phyloP scores from a whole-genome alignment of 2,888 invertebrate genomes.

The Thereva unica region DNA sequence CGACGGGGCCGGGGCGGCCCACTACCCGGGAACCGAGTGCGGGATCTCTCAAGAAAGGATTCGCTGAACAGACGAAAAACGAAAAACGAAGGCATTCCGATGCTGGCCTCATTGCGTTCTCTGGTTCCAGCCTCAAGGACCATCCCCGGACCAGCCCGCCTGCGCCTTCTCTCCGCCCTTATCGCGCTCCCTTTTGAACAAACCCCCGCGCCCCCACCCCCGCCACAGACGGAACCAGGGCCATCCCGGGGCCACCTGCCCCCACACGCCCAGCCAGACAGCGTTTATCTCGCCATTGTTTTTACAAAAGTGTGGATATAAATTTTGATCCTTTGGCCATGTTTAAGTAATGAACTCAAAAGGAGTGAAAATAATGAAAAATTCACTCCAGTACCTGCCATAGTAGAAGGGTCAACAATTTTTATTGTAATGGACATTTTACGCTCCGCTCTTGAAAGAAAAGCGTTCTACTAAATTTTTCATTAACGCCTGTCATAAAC shows the following conservation, averaged over 20 bases:
- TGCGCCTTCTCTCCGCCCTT: no score
- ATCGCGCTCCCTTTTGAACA: no score
- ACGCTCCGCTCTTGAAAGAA: slow-evolving; percentile 3
- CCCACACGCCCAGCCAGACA: background rate
- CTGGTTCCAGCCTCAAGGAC: background rate
- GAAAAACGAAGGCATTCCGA: slow-evolving; percentile 3
- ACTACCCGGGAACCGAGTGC: slow-evolving; percentile 16
- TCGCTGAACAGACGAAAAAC: slow-evolving; percentile 1
- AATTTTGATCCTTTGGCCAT: slow-evolving; percentile 31
- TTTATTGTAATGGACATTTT: slow-evolving; percentile 31
- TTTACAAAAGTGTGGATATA: slow-evolving; percentile 29
- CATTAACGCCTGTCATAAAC: slow-evolving; percentile 29
- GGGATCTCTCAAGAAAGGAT: slow-evolving; percentile 24
- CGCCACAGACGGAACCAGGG: no score
- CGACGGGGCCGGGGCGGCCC: background rate
- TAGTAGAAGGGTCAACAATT: slow-evolving; percentile 21
- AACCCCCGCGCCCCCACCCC: no score
- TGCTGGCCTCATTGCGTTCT: slow-evolving; percentile 14
- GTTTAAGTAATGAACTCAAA: slow-evolving; percentile 33
- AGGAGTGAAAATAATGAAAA: slow-evolving; percentile 32
- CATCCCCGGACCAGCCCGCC: background rate
- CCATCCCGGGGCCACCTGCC: background rate
- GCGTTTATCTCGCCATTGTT: slow-evolving; percentile 4
- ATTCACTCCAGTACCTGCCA: slow-evolving; percentile 21
- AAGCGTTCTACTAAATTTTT: slow-evolving; percentile 21